These are phyloP conservation scores for Tanypteryx hageni DNA, from an alignment of 2,888 invertebrate genomes.

Conservation along the genomic window DNA sequence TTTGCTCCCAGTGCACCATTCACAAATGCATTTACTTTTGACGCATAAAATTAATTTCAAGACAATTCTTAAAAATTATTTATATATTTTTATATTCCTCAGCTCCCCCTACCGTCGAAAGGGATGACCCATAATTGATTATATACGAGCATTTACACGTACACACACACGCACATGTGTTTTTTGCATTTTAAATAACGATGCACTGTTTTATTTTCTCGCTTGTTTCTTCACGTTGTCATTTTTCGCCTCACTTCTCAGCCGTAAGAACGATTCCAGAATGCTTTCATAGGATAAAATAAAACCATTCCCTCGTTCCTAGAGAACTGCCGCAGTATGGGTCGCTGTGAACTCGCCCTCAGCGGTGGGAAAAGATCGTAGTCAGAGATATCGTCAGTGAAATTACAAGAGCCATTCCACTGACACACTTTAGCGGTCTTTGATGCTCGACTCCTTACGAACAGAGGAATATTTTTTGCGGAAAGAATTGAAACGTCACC, in stretches of 20 bases:
- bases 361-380: constrained; percentile 54
- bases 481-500: neutral
- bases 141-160: too few species aligned
- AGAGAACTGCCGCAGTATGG: neutral
- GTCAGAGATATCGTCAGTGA: constrained; percentile 43
- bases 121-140: too few species aligned
- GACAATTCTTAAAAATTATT: too few species aligned
- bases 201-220: neutral
- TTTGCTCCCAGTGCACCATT: too few species aligned
- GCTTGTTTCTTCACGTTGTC: neutral
- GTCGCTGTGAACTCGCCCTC: constrained; percentile 41
- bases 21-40: too few species aligned
- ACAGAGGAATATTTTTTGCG: neutral
- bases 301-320: constrained; percentile 3
- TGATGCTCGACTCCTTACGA: constrained; percentile 42
- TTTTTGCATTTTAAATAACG: too few species aligned
- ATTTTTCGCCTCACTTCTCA: neutral
- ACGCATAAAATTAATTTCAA: too few species aligned
- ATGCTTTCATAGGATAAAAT: neutral
- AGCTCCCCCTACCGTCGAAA: too few species aligned
- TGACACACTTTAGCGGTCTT: constrained; percentile 55
- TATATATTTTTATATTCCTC: too few species aligned
- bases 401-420: constrained; percentile 64
- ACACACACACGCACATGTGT: too few species aligned
- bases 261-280: neutral